A percentile compares a stretch with the other conserved stretches of the same genome.
Evolutionary conservation across 1,140 invertebrate genomes (phyloP).

Genomic region (Mamestra configurata): DNA sequence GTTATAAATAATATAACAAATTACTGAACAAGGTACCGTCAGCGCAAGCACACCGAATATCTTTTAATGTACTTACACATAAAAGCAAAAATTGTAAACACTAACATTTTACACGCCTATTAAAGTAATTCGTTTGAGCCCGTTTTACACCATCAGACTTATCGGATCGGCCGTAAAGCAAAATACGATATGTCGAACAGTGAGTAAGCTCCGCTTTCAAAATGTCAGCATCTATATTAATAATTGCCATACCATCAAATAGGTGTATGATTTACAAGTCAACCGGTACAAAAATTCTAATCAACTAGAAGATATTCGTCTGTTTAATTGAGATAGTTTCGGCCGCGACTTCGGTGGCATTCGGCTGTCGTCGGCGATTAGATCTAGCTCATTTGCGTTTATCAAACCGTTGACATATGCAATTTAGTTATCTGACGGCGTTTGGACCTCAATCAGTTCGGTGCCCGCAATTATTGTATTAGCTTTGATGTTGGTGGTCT

Average conservation of each 20-base stretch:
- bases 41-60: constrained; percentile 36
- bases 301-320: constrained; percentile 36
- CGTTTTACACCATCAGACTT: constrained; percentile 47
- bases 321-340: constrained; percentile 44
- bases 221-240: constrained; percentile 10
- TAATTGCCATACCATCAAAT: constrained; percentile 26
- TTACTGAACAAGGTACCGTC: constrained; percentile 52
- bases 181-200: neutral
- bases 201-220: neutral
- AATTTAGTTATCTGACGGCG: constrained; percentile 54
- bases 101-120: constrained; percentile 70
- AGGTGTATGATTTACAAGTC: constrained; percentile 34
- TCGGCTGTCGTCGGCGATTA: constrained; percentile 51
- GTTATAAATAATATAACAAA: constrained; percentile 31
- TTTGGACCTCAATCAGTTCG: constrained; percentile 52
- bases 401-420: constrained; percentile 55
- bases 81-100: constrained; percentile 73
- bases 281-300: constrained; percentile 39
- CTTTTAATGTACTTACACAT: constrained; percentile 46
- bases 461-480: constrained; percentile 43
- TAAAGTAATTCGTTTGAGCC: constrained; percentile 68
- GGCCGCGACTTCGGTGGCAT: constrained; percentile 54
- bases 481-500: constrained; percentile 42
- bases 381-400: constrained; percentile 51
- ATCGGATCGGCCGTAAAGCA: neutral